A percentile compares a stretch with the other conserved stretches of the same genome.
These are phyloP conservation scores for Zhengitettix transpicula DNA, from an alignment of 2,888 invertebrate genomes.

Conservation along the genomic window DNA sequence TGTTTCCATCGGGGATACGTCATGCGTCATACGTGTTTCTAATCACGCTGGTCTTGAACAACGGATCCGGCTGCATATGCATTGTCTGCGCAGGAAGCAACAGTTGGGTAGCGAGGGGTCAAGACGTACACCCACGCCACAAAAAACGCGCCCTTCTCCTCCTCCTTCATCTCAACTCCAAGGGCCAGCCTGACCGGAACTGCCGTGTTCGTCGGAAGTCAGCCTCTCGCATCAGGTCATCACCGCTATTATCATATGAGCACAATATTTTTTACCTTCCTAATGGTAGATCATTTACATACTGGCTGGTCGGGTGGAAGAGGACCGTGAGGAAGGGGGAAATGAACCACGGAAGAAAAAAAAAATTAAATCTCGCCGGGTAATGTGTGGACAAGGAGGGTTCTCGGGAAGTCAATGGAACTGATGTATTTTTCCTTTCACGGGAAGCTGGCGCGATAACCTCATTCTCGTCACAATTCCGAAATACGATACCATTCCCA, in stretches of 20 bases:
- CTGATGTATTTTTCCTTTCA: too few relatives aligned
- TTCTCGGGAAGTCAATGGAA: too few relatives aligned
- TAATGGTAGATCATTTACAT: conserved; percentile 1
- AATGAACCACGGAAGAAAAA: neutral
- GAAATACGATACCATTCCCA: too few relatives aligned
- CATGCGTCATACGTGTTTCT: neutral
- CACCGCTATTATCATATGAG: conserved; percentile 5
- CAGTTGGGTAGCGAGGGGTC: neutral
- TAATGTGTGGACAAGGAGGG: too few relatives aligned
- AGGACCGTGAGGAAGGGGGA: neutral
- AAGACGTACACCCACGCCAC: neutral
- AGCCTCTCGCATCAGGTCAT: neutral
- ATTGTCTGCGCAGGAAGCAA: neutral
- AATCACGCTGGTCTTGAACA: too few relatives aligned
- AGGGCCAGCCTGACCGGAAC: neutral
- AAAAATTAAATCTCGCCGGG: neutral
- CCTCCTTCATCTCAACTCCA: neutral
- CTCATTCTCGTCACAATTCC: too few relatives aligned
- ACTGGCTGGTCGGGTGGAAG: neutral
- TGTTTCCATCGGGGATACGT: conserved; percentile 2
- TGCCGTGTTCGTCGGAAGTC: too few relatives aligned
- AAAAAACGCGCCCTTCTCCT: neutral
- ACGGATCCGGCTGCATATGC: too few relatives aligned
- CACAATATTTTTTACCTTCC: conserved; percentile 3
- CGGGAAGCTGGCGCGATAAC: too few relatives aligned